Evolutionary conservation across 2,113 vertebrate species (phyloP).

Genomic region (Cardinalis cardinalis): DNA sequence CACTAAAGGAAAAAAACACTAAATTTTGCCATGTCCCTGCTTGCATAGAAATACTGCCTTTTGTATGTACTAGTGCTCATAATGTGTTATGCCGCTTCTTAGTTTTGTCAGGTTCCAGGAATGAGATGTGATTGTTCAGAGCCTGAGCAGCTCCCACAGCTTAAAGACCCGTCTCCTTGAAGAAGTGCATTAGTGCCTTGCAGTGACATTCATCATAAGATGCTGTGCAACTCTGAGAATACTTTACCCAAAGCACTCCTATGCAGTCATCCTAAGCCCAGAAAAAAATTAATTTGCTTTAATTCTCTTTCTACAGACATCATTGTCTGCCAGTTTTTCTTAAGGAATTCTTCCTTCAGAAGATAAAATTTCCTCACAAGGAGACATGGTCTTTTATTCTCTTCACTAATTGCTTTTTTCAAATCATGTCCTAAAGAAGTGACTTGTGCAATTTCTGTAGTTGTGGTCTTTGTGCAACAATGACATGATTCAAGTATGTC

Average conservation of each 20-base stretch:
- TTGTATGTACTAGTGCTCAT: background rate
- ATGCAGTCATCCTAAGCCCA: background rate
- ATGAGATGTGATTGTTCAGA: background rate
- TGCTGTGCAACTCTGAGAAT: background rate
- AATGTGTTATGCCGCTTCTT: background rate
- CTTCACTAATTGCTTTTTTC: background rate
- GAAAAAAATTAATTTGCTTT: constrained; percentile 8
- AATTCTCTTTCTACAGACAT: background rate
- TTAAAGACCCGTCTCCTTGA: background rate
- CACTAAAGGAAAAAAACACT: background rate
- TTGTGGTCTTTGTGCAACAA: background rate
- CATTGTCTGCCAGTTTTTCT: background rate
- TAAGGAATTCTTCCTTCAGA: background rate
- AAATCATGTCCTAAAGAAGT: background rate
- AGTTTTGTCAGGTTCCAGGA: background rate
- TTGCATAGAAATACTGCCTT: background rate
- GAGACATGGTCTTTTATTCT: background rate
- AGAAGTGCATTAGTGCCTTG: background rate
- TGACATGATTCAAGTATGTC: background rate
- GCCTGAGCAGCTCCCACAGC: background rate
- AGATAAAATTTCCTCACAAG: background rate
- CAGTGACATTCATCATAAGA: background rate
- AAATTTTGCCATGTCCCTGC: background rate
- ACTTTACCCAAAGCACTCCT: background rate
- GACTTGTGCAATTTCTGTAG: background rate